Evolutionary conservation across 2,797 vertebrate species (phyloP), one percentile per base, ranked within the genome.

Genomic region (Pseudochromis fuscus): DNA sequence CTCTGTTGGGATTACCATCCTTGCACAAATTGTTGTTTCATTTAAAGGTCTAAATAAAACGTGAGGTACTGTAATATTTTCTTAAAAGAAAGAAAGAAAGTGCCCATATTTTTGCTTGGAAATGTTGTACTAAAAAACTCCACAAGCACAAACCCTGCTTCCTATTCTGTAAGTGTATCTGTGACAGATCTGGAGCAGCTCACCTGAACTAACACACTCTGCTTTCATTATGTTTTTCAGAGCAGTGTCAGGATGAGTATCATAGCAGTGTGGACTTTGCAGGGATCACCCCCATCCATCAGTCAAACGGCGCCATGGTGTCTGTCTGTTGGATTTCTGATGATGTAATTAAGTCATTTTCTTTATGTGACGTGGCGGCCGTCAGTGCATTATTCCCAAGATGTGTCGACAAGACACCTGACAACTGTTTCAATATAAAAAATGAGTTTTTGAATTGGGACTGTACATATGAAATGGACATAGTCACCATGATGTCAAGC

Each of bases 131-230:
- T 1, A 0, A 40, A 40, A 30, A 35, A 33, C 16, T 58, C 48
- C 35, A 67, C 46, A 33, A 51, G 50, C 30, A 49, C 15, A 60
- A 30, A 52, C 6, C 2, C 57, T 11, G 55, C 42, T 33, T 83
- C n/a, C 42, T 44, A 0, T 62, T 75, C 44, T 67, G 44, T 55
- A 76, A 61, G 46, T 33, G 53, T 52, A 30, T 13, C 57, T 48
- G 53, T 73, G 79, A 86, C 77, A 86, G 71, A 86, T 78, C 71
- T 82, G 77, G 86, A 80, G 40, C 40, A 42, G 61, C 61, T 24
- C 83, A 71, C 81, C 75, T 61, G 57, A 83, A 67, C 21, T 63
- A 8, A 73, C 81, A 63, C 70, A 68, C 77, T 64, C 70, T 53
- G 69, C 35, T 28, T 59, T 61, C 27, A 57, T 59, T 44, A 67